A percentile compares a stretch with the other conserved stretches of the same genome.
Conservation (phyloP, 1,140 invertebrate genomes). For the Vollenhovia emeryi region DNA sequence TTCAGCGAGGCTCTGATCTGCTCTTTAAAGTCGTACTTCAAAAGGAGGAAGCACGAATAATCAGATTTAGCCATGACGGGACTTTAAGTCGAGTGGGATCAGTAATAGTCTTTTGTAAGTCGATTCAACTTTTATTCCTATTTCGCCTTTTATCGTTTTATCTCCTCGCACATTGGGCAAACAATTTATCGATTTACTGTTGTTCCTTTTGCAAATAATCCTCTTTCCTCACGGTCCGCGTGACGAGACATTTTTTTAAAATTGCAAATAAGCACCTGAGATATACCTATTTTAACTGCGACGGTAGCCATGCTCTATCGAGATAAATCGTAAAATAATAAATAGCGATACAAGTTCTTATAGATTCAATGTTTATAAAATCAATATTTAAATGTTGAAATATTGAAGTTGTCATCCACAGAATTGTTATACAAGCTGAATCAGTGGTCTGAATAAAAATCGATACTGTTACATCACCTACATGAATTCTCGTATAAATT, state of each 20-base stretch:
- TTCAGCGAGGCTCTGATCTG: neutral
- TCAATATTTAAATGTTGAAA: conserved; percentile 9
- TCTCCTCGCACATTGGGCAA: conserved; percentile 33
- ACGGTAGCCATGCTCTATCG: neutral
- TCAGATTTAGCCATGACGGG: conserved; percentile 64
- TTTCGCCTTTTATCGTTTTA: conserved; percentile 47
- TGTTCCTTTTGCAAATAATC: conserved; percentile 3
- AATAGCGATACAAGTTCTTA: neutral
- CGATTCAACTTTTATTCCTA: conserved; percentile 59
- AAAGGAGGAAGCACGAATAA: conserved; percentile 63
- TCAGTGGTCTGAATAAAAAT: conserved; percentile 10
- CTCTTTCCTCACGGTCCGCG: neutral
- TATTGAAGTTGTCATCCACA: neutral
- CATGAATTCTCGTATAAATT: neutral
- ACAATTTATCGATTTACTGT: conserved; percentile 43
- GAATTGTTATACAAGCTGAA: neutral
- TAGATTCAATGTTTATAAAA: conserved; percentile 8
- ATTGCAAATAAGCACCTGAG: neutral
- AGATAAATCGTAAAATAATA: conserved; percentile 1
- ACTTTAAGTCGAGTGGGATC: conserved; percentile 66
- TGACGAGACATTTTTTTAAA: conserved; percentile 23
- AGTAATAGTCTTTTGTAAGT: conserved; percentile 68
- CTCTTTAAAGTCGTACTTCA: conserved; percentile 58
- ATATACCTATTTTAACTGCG: neutral
- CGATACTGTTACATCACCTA: neutral